Percentiles rank a stretch among this genome's conserved stretches.
Evolutionary conservation across 2,113 vertebrate species (phyloP).

Genomic region (Pontoporia blainvillei): DNA sequence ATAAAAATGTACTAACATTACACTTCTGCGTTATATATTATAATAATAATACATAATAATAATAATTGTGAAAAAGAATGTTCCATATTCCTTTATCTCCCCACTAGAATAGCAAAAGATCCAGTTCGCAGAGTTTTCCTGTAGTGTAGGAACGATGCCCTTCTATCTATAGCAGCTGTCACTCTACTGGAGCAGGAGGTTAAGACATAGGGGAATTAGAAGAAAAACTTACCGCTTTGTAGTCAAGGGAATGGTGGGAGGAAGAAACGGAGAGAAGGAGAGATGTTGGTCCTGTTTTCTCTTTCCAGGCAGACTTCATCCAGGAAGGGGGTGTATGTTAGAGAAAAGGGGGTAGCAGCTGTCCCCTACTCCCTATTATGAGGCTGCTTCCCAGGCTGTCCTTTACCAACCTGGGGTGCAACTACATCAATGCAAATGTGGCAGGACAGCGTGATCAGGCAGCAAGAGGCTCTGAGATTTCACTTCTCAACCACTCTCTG

Average conservation of each 20-base stretch:
- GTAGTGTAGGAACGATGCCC: not conserved
- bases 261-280: not conserved
- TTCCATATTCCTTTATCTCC: not conserved
- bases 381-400: not conserved
- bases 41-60: no score
- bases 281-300: not conserved
- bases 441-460: not conserved
- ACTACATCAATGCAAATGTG: not conserved
- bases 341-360: not conserved
- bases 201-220: not conserved
- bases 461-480: not conserved
- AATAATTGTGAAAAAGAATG: not conserved
- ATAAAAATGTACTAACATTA: not conserved
- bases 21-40: not conserved
- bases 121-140: not conserved
- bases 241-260: not conserved
- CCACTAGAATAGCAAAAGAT: not conserved
- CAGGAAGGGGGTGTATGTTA: not conserved
- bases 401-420: not conserved
- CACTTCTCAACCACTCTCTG: not conserved
- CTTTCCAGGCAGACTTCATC: not conserved
- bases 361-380: not conserved
- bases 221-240: not conserved
- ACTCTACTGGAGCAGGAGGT: not conserved
- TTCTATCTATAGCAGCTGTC: not conserved